phyloP scores from a whole-genome alignment of 2,113 vertebrate genomes.

The Phalacrocorax brasilianus region DNA sequence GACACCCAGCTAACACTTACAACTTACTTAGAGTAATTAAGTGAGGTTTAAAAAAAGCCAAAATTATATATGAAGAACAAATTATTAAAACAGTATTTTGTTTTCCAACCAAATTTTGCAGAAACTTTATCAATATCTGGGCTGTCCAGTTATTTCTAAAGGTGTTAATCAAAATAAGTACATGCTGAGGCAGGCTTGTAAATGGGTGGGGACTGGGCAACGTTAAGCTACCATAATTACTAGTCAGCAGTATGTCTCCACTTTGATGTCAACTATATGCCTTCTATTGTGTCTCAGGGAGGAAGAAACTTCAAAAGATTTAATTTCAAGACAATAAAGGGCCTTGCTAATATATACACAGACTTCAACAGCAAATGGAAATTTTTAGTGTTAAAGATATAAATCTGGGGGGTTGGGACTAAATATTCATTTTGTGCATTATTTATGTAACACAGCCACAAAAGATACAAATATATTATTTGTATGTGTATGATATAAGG shows the following conservation, averaged over 20 bases:
- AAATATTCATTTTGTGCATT: background rate
- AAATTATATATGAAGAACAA: slow-evolving; percentile 52
- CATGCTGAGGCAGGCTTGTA: slow-evolving; percentile 49
- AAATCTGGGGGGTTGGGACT: background rate
- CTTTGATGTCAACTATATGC: slow-evolving; percentile 73
- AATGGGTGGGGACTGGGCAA: slow-evolving; percentile 62
- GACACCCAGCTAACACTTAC: slow-evolving; percentile 73
- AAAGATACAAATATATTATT: background rate
- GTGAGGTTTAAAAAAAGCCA: slow-evolving; percentile 39
- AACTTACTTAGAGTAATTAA: slow-evolving; percentile 74
- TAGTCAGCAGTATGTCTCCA: slow-evolving; percentile 65
- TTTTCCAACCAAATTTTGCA: slow-evolving; percentile 43
- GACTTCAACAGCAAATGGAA: slow-evolving; percentile 39
- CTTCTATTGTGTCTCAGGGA: slow-evolving; percentile 70
- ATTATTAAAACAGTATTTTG: slow-evolving; percentile 55
- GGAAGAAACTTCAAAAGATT: slow-evolving; percentile 78
- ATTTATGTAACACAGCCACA: background rate
- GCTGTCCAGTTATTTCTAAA: slow-evolving; percentile 45
- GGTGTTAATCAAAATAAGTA: slow-evolving; percentile 70
- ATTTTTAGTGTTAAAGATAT: slow-evolving; percentile 23
- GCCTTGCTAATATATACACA: slow-evolving; percentile 51
- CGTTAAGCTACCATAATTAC: slow-evolving; percentile 69
- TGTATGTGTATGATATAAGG: background rate
- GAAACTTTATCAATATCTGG: slow-evolving; percentile 50
- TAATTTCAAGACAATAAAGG: slow-evolving; percentile 78